Evolutionary conservation across 2,797 vertebrate genomes (phyloP).

Genomic region (Orientallactaga sibirica): DNA sequence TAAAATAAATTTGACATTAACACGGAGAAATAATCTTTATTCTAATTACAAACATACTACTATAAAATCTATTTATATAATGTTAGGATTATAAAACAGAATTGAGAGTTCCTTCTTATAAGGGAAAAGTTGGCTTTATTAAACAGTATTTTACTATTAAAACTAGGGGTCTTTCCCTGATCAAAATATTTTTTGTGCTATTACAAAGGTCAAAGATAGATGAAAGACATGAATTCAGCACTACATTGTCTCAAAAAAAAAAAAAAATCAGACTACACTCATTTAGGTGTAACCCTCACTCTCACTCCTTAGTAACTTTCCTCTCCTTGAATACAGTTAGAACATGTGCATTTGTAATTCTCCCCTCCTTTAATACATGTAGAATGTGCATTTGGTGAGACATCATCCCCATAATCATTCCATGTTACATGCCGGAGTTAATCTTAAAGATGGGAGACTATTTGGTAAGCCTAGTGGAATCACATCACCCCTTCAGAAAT

Average conservation of each 20-base stretch:
- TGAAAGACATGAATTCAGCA: slow-evolving; percentile 21
- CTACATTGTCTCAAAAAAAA: neutral
- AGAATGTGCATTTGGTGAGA: too few relatives aligned
- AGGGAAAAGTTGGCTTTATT: slow-evolving; percentile 29
- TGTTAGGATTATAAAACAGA: slow-evolving; percentile 25
- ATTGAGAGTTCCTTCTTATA: neutral
- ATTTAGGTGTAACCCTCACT: neutral
- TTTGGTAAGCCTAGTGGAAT: neutral
- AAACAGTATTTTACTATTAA: neutral
- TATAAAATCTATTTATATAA: neutral
- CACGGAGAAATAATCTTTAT: neutral
- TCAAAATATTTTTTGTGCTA: neutral
- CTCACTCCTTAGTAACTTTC: neutral
- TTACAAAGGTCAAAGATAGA: neutral
- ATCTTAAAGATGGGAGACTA: neutral
- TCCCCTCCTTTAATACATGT: too few relatives aligned
- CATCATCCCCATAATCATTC: neutral
- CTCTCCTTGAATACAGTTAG: neutral
- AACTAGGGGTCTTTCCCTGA: neutral
- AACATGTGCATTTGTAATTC: too few relatives aligned
- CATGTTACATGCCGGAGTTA: neutral
- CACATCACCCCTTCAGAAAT: slow-evolving; percentile 17
- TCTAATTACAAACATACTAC: neutral
- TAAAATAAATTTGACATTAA: neutral
- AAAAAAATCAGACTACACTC: slow-evolving; percentile 49